Conservation (phyloP, 2,113 vertebrate species). For the Prietella phreatophila region DNA sequence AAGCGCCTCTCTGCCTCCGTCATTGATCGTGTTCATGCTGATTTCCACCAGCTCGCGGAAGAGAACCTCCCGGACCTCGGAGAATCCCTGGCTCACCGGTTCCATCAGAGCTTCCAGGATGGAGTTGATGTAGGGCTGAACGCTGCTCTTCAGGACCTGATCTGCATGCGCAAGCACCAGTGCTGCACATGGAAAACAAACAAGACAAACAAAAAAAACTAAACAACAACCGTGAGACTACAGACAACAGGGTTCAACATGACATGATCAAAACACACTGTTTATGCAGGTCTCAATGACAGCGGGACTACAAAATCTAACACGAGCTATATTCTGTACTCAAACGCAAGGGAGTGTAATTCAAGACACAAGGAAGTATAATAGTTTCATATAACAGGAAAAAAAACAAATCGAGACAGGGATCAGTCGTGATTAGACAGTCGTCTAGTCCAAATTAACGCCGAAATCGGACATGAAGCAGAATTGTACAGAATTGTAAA, state of each 20-base stretch:
- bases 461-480: background rate
- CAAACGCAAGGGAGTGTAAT: background rate
- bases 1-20: slow-evolving; percentile 81
- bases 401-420: background rate
- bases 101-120: slow-evolving; percentile 96
- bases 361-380: background rate
- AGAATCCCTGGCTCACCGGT: slow-evolving; percentile 91
- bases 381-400: background rate
- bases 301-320: background rate
- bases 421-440: background rate
- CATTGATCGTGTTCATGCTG: slow-evolving; percentile 88
- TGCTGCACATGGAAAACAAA: slow-evolving; percentile 11
- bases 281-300: background rate
- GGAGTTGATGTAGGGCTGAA: slow-evolving; percentile 91
- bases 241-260: background rate
- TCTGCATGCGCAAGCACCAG: slow-evolving; percentile 83
- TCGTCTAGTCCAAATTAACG: background rate
- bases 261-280: background rate
- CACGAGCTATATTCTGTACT: background rate
- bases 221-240: background rate
- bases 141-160: slow-evolving; percentile 79
- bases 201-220: background rate
- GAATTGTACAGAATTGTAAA: background rate
- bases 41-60: slow-evolving; percentile 91
- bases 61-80: slow-evolving; percentile 88